These are phyloP conservation scores for Apeira syringaria DNA, from an alignment of 2,888 invertebrate genomes.

Conservation along the genomic window DNA sequence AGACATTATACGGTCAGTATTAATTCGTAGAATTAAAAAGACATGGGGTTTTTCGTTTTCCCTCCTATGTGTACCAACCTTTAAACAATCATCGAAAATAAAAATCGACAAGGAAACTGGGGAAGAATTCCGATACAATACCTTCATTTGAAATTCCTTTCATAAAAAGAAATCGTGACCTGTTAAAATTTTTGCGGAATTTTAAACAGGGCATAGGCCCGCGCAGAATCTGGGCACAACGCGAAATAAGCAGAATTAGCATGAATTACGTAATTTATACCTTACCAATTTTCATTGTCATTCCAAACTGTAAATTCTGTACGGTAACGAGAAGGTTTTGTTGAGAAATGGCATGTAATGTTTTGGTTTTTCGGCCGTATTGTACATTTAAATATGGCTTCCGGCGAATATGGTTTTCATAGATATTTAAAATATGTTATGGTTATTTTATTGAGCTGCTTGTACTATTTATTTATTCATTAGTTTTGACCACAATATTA, in stretches of 20 bases:
- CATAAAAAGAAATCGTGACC: slow-evolving; percentile 45
- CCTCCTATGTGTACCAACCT: slow-evolving; percentile 7
- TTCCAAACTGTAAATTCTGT: slow-evolving; percentile 29
- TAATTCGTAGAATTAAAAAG: too few relatives aligned
- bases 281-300: slow-evolving; percentile 47
- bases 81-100: slow-evolving; percentile 7
- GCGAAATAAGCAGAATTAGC: slow-evolving; percentile 58
- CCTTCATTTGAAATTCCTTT: slow-evolving; percentile 53
- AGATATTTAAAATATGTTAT: too few relatives aligned
- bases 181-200: slow-evolving; percentile 54
- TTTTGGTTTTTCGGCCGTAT: slow-evolving; percentile 10
- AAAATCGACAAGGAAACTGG: slow-evolving; percentile 23
- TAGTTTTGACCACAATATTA: too few relatives aligned
- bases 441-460: too few relatives aligned
- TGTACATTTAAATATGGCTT: slow-evolving; percentile 14
- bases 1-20: too few relatives aligned
- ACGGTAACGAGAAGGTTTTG: slow-evolving; percentile 33
- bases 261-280: slow-evolving; percentile 66
- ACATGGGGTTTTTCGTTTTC: too few relatives aligned
- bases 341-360: slow-evolving; percentile 29
- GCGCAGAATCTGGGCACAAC: slow-evolving; percentile 39
- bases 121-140: slow-evolving; percentile 40
- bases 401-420: too few relatives aligned
- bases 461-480: too few relatives aligned
- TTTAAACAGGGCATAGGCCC: slow-evolving; percentile 42